Evolutionary conservation across 1,140 invertebrate genomes (phyloP), one percentile per base, ranked within the genome.

Genomic region (Drosophila busckii): DNA sequence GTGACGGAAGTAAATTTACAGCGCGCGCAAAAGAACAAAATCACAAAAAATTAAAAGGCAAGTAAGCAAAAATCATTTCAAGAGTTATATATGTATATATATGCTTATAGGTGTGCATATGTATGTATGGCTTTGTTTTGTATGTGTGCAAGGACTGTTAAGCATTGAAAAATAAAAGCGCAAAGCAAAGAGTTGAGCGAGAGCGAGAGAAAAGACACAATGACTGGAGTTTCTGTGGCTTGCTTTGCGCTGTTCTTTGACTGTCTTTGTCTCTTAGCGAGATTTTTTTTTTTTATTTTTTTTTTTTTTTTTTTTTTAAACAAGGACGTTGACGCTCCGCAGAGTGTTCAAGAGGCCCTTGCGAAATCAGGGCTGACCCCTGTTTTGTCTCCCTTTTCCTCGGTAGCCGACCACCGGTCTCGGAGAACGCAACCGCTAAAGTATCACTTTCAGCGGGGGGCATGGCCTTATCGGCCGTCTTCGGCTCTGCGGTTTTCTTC

Each of bases 1-100:
- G 70, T 69, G 70, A 75, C 64, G 70, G 70, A 75, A 75, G 70
- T 69, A 56, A 75, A 75, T 69, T 75, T 69, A 64, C 70, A 35
- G 70, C 53, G 45, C 23, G 50, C 12, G 40, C 45, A 37, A 66
- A 50, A 56, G 58, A 41, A 53, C 45, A 52, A 37, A 62, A n/a
- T n/a, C n/a, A n/a, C n/a, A 64, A 70, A 59, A 75, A 68, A 66
- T 66, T 60, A 60, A 75, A 75, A 75, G 45, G 41, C 62, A 63
- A 73, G 63, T 63, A 68, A 67, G 69, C 58, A 54, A 73, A 73
- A 73, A 67, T 75, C 48, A 64, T 75, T 75, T 55, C 32, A 22
- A 55, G 44, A 68, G 40, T 25, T 44, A 8, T 42, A 16, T 29
- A 1, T 13, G 5, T 29, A 17, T 13, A n/a, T n/a, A n/a, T 3